These are phyloP conservation scores for Trematocara marginatum DNA, from an alignment of 2,113 vertebrate genomes.

Conservation along the genomic window DNA sequence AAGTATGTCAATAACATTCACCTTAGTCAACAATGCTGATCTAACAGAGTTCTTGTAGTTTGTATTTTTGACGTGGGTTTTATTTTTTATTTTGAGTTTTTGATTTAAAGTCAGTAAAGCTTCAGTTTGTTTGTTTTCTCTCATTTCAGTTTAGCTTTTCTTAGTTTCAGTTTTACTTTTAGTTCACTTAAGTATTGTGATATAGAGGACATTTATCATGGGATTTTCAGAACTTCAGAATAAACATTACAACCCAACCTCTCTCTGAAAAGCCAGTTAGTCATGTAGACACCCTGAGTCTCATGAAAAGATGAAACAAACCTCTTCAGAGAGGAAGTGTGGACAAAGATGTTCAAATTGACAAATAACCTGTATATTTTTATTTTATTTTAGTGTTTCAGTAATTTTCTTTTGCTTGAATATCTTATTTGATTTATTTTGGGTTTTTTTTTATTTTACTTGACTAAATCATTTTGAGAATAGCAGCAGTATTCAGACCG, in stretches of 20 bases:
- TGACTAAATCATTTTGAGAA: background rate
- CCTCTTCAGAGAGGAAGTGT: background rate
- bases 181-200: background rate
- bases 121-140: background rate
- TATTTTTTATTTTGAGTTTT: background rate
- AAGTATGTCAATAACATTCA: background rate
- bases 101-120: background rate
- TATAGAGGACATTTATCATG: background rate
- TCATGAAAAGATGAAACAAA: background rate
- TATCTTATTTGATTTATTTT: background rate
- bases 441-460: rapidly evolving
- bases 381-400: background rate
- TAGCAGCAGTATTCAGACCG: background rate
- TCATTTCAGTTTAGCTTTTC: background rate
- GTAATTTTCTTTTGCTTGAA: background rate
- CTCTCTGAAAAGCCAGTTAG: background rate
- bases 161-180: background rate
- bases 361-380: background rate
- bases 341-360: background rate
- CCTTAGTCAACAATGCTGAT: background rate
- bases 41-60: background rate
- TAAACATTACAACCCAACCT: background rate
- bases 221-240: background rate
- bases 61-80: background rate
- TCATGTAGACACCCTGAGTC: background rate